Base-by-base conservation (phyloP, 2,888 invertebrate species). In the Drosophila bunnanda region DNA sequence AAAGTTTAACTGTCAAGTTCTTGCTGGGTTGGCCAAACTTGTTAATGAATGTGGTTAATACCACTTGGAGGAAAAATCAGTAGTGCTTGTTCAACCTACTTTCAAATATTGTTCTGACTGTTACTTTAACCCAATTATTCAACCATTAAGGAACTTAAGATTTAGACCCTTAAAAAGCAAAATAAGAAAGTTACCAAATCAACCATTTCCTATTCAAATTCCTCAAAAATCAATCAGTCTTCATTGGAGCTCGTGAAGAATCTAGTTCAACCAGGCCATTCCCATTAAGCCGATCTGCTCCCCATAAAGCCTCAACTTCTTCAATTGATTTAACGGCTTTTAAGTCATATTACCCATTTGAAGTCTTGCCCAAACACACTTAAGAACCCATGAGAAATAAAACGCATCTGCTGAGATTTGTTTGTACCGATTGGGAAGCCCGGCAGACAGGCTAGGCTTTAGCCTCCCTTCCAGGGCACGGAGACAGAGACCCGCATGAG, bases 401-500 rank as follows among this genome's bases (percentile, higher is more conserved):
- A 60, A 36, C 68, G 30, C 68, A 66, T 67, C 68, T 67, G 15
- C 66, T 20, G 38, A 39, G 66, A 67, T 67, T 66, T 66, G 38
- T 65, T 44, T 44, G 30, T 44, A 32, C 38, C 53, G 44, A 65
- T 53, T 62, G 13, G 34, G 20, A 38, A 36, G 38, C 43, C 17
- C 4, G 22, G 10, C 43, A 30, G 13, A 15, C 43, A 34, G 41
- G 41, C 52, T 15, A 39, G 64, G 52, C 65, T 65, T 22, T 25
- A 39, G 34, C 50, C 41, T 50, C 62, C 50, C 34, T 5, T 5
- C 62, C 61, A 50, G 50, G 75, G 50, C 25, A n/a, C n/a, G n/a
- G n/a, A n/a, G n/a, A 17, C 62, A 13, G 48, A 59, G 77, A 62
- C 88, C 86, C 82, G 78, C 80, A 62, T 74, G 68, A 56, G 50